Evolutionary conservation across 2,113 vertebrate genomes (phyloP), one percentile per base, ranked within the genome.

Genomic region (Brachionichthys hirsutus): DNA sequence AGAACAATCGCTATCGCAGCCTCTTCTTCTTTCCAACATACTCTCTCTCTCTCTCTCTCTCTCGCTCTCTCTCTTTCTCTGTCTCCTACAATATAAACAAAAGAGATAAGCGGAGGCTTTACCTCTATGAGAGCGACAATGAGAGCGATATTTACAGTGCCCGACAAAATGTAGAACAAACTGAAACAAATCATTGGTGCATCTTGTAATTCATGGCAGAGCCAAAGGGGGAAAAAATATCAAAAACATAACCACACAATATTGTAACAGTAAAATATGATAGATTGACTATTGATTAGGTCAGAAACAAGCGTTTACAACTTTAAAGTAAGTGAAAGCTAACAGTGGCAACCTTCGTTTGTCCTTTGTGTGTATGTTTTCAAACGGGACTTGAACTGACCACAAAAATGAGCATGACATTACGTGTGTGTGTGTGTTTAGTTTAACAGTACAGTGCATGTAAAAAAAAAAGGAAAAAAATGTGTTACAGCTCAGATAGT

Each of bases 1-100:
- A 77, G 86, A 89, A 90, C 88, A 90, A 90, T 90, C 85, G 82
- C 84, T 81, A 84, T 87, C 71, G 67, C 85, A 84, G 82, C 80
- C 82, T 80, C 75, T 75, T 72, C 82, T 87, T 73, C 76, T 84
- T 84, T 84, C 84, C 78, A 82, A 80, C 68, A 69, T 64, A 35
- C 75, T 75, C 67, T 49, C 80, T 75, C 67, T 67, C 65, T 16
- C 78, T 58, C 67, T 66, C 57, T 54, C 64, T 70, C 68, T 77
- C 82, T 85, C 76, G 64, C 36, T 63, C 54, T 80, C 88, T 83
- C 64, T 70, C 68, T 77, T 81, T 85, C 76, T 67, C 36, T 63
- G 57, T 80, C 88, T 83, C 77, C 75, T 71, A 82, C 83, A 85
- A 85, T 80, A 84, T 81, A 88, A 87, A 91, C 89, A 91, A 91